phyloP scores from a whole-genome alignment of 2,113 vertebrate genomes.

The Pelecanus crispus region DNA sequence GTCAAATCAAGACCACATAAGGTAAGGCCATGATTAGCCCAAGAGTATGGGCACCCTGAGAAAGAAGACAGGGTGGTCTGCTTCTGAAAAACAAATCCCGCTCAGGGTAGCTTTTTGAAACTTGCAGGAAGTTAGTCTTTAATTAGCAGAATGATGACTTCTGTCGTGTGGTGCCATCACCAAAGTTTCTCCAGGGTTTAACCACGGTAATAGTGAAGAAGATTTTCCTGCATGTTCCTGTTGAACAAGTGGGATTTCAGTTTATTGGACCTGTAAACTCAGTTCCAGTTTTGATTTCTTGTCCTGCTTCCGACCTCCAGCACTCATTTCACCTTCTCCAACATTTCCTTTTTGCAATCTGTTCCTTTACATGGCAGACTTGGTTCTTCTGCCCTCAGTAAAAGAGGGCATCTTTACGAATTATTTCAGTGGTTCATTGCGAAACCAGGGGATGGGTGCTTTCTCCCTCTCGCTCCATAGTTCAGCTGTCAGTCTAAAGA shows the following conservation, averaged over 20 bases:
- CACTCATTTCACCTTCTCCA: neutral
- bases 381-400: neutral
- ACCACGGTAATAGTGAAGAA: neutral
- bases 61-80: neutral
- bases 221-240: neutral
- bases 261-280: neutral
- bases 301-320: neutral
- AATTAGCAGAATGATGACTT: neutral
- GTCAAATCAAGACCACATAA: neutral
- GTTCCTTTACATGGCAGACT: neutral
- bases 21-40: neutral
- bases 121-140: neutral
- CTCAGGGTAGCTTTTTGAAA: neutral
- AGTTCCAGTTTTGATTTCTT: neutral
- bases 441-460: accelerated
- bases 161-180: neutral
- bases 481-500: neutral
- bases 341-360: neutral
- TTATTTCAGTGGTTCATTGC: neutral
- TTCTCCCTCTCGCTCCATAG: accelerated
- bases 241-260: neutral
- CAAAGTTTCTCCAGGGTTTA: neutral
- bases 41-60: neutral
- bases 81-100: neutral
- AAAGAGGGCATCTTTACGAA: neutral